Evolutionary conservation across 1,140 invertebrate species (phyloP).

Genomic region (Drosophila bocqueti): DNA sequence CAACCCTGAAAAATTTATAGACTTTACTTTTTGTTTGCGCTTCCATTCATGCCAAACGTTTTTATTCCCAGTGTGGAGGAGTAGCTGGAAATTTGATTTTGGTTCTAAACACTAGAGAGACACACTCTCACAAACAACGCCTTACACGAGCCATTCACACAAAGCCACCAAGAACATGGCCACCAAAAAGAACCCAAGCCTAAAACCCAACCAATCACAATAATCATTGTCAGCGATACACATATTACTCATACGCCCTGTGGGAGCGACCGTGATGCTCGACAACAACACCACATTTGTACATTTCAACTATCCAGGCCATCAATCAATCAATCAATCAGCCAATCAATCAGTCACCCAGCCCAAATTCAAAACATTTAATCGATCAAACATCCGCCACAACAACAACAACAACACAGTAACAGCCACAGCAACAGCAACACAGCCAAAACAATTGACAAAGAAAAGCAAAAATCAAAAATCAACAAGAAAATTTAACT

Average conservation of each 20-base stretch:
- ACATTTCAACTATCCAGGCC: conserved; percentile 52
- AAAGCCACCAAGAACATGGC: conserved; percentile 67
- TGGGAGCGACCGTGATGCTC: conserved; percentile 26
- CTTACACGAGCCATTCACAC: conserved; percentile 42
- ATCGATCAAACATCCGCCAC: conserved; percentile 59
- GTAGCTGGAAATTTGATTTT: conserved; percentile 84
- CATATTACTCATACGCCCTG: conserved; percentile 59
- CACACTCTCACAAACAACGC: conserved; percentile 23
- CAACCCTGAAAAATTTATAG: conserved; percentile 48
- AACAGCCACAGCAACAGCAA: conserved; percentile 21
- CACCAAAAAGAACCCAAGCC: conserved; percentile 11
- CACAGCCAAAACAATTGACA: conserved; percentile 47
- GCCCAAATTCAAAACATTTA: conserved; percentile 63
- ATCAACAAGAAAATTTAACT: conserved; percentile 69
- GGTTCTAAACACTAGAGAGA: conserved; percentile 58
- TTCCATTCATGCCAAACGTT: conserved; percentile 70
- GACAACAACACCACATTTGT: conserved; percentile 55
- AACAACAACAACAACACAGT: conserved; percentile 35
- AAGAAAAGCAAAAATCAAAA: conserved; percentile 50
- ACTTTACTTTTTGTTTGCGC: conserved; percentile 74
- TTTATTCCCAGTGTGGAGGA: conserved; percentile 46
- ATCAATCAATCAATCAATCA: conserved; percentile 45
- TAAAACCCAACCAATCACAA: conserved; percentile 31
- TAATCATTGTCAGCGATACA: conserved; percentile 41
- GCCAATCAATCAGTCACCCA: conserved; percentile 51